A percentile compares a stretch with the other conserved stretches of the same genome.
phyloP scores from a whole-genome alignment of 2,797 vertebrate genomes.

The Sebastes minor region DNA sequence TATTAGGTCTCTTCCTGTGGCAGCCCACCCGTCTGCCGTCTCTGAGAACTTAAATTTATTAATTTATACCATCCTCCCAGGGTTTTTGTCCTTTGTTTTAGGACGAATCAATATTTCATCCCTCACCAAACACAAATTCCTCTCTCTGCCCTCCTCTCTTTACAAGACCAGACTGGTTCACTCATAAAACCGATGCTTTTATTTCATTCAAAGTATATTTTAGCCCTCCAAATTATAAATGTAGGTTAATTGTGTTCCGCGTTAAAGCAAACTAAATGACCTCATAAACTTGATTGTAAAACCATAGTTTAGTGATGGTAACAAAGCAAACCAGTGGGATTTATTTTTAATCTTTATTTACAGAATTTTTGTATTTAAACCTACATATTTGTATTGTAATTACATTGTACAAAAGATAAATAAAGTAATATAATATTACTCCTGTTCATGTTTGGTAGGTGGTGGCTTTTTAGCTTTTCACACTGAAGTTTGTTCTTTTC shows the following conservation, averaged over 20 bases:
- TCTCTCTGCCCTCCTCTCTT: neutral
- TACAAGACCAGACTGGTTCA: conserved; percentile 32
- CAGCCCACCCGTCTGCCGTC: conserved; percentile 21
- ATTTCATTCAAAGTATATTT: conserved; percentile 41
- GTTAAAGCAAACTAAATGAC: conserved; percentile 86
- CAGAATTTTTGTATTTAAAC: conserved; percentile 90
- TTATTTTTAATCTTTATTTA: conserved; percentile 92
- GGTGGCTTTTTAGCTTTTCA: conserved; percentile 13
- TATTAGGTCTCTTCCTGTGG: conserved; percentile 56
- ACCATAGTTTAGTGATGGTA: conserved; percentile 86
- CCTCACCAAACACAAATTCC: conserved; percentile 10
- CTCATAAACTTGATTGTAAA: conserved; percentile 90
- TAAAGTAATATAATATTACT: conserved; percentile 89
- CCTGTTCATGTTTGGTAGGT: conserved; percentile 27
- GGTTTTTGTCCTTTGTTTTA: conserved; percentile 20
- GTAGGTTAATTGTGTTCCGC: conserved; percentile 77
- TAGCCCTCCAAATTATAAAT: conserved; percentile 65
- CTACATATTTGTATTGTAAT: conserved; percentile 91
- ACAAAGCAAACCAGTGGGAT: conserved; percentile 84
- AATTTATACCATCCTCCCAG: conserved; percentile 20
- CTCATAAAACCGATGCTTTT: conserved; percentile 56
- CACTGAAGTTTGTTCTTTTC: neutral
- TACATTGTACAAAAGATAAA: conserved; percentile 91
- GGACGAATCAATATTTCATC: conserved; percentile 30
- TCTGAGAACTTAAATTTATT: conserved; percentile 36